phyloP scores from a whole-genome alignment of 1,140 invertebrate species.

The Diabrotica undecimpunctata region DNA sequence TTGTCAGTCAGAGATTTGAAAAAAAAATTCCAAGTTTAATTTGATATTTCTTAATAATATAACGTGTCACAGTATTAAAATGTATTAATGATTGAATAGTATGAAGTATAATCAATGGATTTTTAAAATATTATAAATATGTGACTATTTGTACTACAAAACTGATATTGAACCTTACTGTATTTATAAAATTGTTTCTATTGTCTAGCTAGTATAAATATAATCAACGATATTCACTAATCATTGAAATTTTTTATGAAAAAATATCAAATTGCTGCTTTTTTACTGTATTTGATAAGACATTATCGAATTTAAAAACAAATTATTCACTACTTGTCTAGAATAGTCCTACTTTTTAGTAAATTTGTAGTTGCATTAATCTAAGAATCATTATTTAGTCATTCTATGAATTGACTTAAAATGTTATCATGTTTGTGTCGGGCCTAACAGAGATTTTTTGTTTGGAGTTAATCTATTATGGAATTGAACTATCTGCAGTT shows the following conservation, averaged over 20 bases:
- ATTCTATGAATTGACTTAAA: constrained; percentile 34
- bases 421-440: constrained; percentile 9
- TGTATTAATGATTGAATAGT: too few species aligned
- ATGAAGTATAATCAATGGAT: too few species aligned
- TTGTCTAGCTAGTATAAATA: background rate
- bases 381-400: constrained; percentile 27
- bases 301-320: constrained; percentile 39
- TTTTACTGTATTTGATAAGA: constrained; percentile 36
- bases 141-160: too few species aligned
- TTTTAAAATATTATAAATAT: too few species aligned
- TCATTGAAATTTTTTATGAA: constrained; percentile 21
- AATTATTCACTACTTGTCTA: constrained; percentile 37
- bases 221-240: constrained; percentile 11
- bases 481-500: too few species aligned
- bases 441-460: constrained; percentile 1
- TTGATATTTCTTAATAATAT: too few species aligned
- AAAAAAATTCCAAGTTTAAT: too few species aligned
- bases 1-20: too few species aligned
- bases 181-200: too few species aligned
- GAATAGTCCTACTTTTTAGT: constrained; percentile 37
- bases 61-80: too few species aligned
- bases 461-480: too few species aligned
- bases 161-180: too few species aligned
- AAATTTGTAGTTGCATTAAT: constrained; percentile 34
- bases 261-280: constrained; percentile 14